Base-by-base conservation (phyloP, 1,140 invertebrate genomes). In the Drosophila mojavensis region DNA sequence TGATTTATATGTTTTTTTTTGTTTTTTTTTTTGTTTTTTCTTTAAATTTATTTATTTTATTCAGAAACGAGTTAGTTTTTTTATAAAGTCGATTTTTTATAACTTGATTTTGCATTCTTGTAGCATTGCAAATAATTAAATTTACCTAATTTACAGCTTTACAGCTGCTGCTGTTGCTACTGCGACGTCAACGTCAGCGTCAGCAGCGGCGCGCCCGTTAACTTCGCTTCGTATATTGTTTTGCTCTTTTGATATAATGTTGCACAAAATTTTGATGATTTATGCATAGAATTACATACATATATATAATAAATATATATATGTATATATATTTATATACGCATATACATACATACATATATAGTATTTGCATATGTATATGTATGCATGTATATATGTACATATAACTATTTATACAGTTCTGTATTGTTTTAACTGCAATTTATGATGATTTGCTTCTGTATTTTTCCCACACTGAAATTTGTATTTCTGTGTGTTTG, bases 221-320 rank as follows among this genome's bases (percentile, higher is more conserved):
- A 47, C n/a, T 47, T 47, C n/a, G 43, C 43, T 47, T 13, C 41
- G 39, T 7, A 59, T 71, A 72, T 62, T 48, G 47, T 79, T 75
- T 39, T 74, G 50, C 55, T 82, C 71, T 82, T 89, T 88, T 84
- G 80, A 89, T 89, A 88, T 89, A 86, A 88, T 64, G 83, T 86
- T 86, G 83, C 83, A 78, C 83, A 86, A 88, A 82, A 83, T 88
- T 88, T 86, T 76, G 67, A 77, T 77, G 30, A 88, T 75, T 78
- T 61, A 83, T 73, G 71, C 58, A 58, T 63, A 24, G 50, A 45
- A 62, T 55, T 83, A 61, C 68, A 50, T 69, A n/a, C n/a, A n/a
- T n/a, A n/a, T n/a, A n/a, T n/a, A n/a, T n/a, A n/a, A n/a, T n/a
- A n/a, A n/a, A n/a, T n/a, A n/a, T n/a, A n/a, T n/a, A n/a, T n/a